Evolutionary conservation across 2,888 invertebrate genomes (phyloP).

Genomic region (Ethmia dodecea): DNA sequence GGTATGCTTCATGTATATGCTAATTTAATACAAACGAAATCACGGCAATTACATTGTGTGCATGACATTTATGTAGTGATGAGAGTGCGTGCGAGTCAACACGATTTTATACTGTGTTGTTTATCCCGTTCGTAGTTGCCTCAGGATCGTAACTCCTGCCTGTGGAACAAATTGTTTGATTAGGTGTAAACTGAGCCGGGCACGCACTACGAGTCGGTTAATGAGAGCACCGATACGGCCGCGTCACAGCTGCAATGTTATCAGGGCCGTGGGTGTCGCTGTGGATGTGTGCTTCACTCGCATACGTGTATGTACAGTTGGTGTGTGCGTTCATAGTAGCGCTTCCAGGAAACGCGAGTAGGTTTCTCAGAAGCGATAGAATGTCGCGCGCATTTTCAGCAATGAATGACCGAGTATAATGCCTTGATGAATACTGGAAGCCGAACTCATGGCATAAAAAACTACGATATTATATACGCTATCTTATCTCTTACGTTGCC

Average conservation of each 20-base stretch:
- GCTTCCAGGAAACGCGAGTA: conserved; percentile 73
- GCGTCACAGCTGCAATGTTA: conserved; percentile 64
- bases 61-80: neutral
- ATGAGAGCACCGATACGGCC: conserved; percentile 64
- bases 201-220: conserved; percentile 49
- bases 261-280: conserved; percentile 58
- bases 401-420: conserved; percentile 52
- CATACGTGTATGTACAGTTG: conserved; percentile 22
- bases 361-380: conserved; percentile 67
- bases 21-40: conserved; percentile 7
- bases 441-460: conserved; percentile 6
- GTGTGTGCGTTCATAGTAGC: conserved; percentile 66
- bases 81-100: neutral
- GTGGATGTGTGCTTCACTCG: conserved; percentile 43
- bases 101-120: conserved; percentile 1
- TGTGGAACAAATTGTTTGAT: conserved; percentile 53
- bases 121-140: conserved; percentile 15
- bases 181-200: conserved; percentile 61
- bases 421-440: conserved; percentile 27
- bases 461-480: conserved; percentile 1
- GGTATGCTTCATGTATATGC: too few relatives aligned
- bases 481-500: conserved; percentile 1
- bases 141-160: conserved; percentile 35
- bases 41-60: conserved; percentile 3
- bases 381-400: conserved; percentile 68